Conservation (phyloP, 2,797 vertebrate species). For the Melanogrammus aeglefinus region DNA sequence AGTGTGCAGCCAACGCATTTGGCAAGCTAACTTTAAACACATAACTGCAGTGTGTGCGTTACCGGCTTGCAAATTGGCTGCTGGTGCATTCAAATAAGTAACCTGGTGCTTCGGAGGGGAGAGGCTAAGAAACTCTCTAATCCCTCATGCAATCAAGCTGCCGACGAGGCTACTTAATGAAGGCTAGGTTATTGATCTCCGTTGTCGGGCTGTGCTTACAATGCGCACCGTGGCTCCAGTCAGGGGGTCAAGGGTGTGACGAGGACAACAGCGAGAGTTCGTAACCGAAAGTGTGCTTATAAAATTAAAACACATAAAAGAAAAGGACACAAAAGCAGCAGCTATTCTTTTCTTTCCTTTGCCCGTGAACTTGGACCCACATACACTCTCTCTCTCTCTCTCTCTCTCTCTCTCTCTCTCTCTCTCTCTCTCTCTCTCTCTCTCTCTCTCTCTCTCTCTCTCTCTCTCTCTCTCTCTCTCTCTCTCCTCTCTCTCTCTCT, state of each 20-base stretch:
- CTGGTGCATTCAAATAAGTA: background rate
- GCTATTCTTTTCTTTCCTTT: background rate
- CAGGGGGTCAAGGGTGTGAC: background rate
- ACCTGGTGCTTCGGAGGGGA: background rate
- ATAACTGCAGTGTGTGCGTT: background rate
- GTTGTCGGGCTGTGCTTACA: background rate
- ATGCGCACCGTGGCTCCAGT: background rate
- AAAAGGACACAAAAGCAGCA: too few relatives aligned
- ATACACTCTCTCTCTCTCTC: background rate
- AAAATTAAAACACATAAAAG: background rate
- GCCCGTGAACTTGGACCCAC: background rate
- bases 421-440: too few relatives aligned
- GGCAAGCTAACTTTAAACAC: too few relatives aligned
- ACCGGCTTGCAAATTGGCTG: background rate
- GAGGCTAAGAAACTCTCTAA: constrained; percentile 2
- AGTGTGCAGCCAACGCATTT: too few relatives aligned
- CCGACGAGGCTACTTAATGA: background rate
- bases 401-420: background rate
- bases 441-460: too few relatives aligned
- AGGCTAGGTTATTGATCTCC: background rate
- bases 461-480: too few relatives aligned
- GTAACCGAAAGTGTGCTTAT: background rate
- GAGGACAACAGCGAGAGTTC: background rate
- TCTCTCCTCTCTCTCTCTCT: background rate
- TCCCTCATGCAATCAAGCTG: constrained; percentile 1